Base-by-base conservation (phyloP, 2,888 invertebrate species). In the Branchinecta sandiegonensis region DNA sequence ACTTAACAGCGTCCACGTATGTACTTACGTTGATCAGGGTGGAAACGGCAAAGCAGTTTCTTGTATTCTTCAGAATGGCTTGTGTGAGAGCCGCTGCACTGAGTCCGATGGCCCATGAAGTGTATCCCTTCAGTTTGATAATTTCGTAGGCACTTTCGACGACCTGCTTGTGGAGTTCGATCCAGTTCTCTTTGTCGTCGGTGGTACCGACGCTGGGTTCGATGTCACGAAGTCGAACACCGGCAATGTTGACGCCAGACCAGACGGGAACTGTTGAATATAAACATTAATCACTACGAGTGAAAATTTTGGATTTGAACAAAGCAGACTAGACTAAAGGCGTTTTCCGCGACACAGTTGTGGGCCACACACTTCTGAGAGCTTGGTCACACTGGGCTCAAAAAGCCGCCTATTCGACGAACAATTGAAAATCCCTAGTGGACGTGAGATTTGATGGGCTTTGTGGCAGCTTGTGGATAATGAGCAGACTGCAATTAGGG, bases 181-280 rank as follows among this genome's bases (percentile, higher is more conserved):
- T 80, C 89, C 90, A 93, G 71, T 87, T 83, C 77, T 93, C 92
- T 0, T 83, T 79, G 77, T 94, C 93, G 0, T 82, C 79, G 0
- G 82, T 81, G 0, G 84, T 82, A 56, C 92, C 92, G 69, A 90
- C 81, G 65, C 81, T 79, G 23, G 88, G 86, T 76, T 90, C 86
- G 48, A 94, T 76, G 73, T 91, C 90, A 72, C 84, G 83, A 69
- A 94, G 81, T 6, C 88, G 83, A 0, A 93, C 91, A 9, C 94
- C 94, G 9, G 91, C 93, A 65, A 94, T 85, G 78, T 93, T 94
- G 37, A 93, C 92, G 12, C 91, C 90, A 1, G 93, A 93, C 94
- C 94, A 94, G 1, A 94, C 89, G 10, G 93, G 88, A 71, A 94
- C 90, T 89, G 76, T 9, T 6, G 37, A 37, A 37, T 37, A 37